These are phyloP conservation scores for Papilio gigon DNA, from an alignment of 2,888 invertebrate genomes.

Conservation along the genomic window DNA sequence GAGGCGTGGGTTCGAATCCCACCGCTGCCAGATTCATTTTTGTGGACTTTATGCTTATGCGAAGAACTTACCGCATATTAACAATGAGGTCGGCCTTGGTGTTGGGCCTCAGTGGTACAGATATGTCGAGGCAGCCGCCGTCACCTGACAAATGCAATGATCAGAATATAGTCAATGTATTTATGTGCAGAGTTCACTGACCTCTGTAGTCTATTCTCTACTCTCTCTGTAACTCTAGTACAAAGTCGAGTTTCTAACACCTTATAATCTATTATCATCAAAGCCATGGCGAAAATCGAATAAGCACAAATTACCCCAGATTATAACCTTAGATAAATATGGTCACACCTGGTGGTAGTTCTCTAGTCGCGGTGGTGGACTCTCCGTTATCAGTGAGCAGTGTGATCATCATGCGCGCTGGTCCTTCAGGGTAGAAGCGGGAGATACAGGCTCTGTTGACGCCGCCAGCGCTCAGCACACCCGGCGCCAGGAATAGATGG, in stretches of 20 bases:
- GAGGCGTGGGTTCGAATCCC: constrained; percentile 95
- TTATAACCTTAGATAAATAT: too few species aligned
- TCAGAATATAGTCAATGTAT: not conserved
- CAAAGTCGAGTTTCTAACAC: too few species aligned
- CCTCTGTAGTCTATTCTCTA: too few species aligned
- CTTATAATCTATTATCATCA: too few species aligned
- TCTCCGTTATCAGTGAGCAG: constrained; percentile 58
- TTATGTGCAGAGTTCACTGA: too few species aligned
- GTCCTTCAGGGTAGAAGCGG: constrained; percentile 66
- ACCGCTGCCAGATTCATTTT: constrained; percentile 85
- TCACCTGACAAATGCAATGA: constrained; percentile 61
- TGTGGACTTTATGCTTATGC: not conserved
- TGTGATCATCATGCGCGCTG: constrained; percentile 58
- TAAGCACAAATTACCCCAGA: too few species aligned
- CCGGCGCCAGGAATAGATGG: constrained; percentile 72
- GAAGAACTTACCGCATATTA: constrained; percentile 62
- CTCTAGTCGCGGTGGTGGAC: constrained; percentile 56
- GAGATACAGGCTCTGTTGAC: constrained; percentile 72
- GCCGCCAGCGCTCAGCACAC: constrained; percentile 70
- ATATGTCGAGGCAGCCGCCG: constrained; percentile 74
- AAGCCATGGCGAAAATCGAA: too few species aligned
- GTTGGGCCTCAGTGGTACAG: constrained; percentile 68
- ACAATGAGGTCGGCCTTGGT: constrained; percentile 68
- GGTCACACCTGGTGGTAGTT: constrained; percentile 61
- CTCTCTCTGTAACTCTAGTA: too few species aligned